A percentile compares a stretch with the other conserved stretches of the same genome.
Conservation (phyloP, 2,113 vertebrate genomes). For the Abramis brama region DNA sequence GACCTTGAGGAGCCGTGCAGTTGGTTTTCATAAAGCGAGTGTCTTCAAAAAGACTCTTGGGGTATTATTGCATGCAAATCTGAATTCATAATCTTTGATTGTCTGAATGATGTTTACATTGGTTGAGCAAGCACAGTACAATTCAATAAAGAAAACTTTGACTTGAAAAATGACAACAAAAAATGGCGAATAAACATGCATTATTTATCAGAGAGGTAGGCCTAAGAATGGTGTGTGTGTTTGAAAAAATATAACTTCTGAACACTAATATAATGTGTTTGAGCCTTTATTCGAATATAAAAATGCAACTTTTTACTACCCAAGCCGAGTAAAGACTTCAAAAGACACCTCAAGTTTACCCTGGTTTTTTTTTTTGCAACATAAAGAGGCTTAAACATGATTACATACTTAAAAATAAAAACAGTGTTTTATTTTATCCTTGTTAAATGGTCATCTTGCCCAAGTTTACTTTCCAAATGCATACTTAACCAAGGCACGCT, state of each 20-base stretch:
- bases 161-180: neutral
- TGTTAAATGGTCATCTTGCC: neutral
- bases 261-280: neutral
- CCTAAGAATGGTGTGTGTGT: too few species aligned
- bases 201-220: neutral
- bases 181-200: neutral
- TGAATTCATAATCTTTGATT: neutral
- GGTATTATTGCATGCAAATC: neutral
- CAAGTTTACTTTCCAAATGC: neutral
- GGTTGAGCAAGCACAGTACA: conserved; percentile 4
- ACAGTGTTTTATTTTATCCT: neutral
- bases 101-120: neutral
- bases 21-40: conserved; percentile 24
- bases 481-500: neutral
- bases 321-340: neutral
- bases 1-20: conserved; percentile 30
- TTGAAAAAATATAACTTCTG: neutral
- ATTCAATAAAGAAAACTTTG: neutral
- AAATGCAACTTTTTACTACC: neutral
- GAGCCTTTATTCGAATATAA: neutral
- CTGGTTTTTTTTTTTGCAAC: neutral
- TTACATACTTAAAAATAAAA: neutral
- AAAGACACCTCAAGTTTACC: neutral
- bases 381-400: neutral
- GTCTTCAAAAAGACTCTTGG: conserved; percentile 10